phyloP scores from a whole-genome alignment of 2,888 invertebrate genomes.

The Andrena dorsata region DNA sequence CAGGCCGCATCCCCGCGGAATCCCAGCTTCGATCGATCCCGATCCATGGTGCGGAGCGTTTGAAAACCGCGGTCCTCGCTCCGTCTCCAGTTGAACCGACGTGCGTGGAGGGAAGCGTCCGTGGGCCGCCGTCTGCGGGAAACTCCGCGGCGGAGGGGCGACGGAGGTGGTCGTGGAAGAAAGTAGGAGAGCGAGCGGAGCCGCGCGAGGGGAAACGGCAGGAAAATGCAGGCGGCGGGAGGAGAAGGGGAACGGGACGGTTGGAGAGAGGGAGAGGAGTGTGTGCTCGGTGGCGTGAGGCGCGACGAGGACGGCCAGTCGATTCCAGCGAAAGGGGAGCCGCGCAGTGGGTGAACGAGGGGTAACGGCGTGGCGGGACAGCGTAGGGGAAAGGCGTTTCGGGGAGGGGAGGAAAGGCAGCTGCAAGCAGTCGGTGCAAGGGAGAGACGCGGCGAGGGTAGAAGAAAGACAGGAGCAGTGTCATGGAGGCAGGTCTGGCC shows the following conservation, averaged over 20 bases:
- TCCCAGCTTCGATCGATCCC: background rate
- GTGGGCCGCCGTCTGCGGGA: slow-evolving; percentile 13
- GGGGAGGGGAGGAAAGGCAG: slow-evolving; percentile 53
- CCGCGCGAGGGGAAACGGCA: slow-evolving; percentile 13
- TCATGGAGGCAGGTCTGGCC: slow-evolving; percentile 74
- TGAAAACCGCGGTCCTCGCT: slow-evolving; percentile 38
- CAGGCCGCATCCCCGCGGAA: background rate
- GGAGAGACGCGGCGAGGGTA: slow-evolving; percentile 23
- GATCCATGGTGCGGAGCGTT: background rate
- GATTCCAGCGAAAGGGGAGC: background rate
- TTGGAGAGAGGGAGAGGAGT: background rate
- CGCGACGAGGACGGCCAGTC: background rate
- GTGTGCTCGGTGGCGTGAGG: background rate
- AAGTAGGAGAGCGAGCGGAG: background rate
- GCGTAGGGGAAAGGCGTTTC: background rate
- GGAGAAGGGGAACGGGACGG: background rate
- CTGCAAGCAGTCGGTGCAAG: slow-evolving; percentile 55
- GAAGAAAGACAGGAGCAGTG: slow-evolving; percentile 56
- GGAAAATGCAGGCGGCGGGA: slow-evolving; percentile 28
- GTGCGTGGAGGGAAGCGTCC: slow-evolving; percentile 17
- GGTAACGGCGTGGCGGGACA: background rate
- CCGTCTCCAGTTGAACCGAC: background rate
- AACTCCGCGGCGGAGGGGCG: slow-evolving; percentile 3
- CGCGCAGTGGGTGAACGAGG: background rate
- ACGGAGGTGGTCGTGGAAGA: background rate